A percentile compares a stretch with the other conserved stretches of the same genome.
phyloP scores from a whole-genome alignment of 2,888 invertebrate species.

The Pseudoips prasinana region DNA sequence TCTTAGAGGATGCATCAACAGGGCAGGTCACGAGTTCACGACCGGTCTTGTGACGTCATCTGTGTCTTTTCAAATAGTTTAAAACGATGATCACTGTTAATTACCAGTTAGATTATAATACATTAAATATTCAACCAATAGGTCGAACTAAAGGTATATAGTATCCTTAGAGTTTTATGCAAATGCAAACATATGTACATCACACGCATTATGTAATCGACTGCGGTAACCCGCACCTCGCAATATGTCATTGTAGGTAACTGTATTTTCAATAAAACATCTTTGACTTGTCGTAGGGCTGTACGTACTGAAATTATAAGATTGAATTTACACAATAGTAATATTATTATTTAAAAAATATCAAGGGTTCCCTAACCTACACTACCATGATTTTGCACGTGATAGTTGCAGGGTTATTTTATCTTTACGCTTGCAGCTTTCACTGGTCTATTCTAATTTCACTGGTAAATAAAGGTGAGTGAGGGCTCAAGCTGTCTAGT shows the following conservation, averaged over 20 bases:
- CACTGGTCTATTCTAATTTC: no score
- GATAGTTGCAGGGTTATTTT: no score
- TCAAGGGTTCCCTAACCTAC: no score
- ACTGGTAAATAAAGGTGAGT: no score
- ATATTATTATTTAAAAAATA: no score
- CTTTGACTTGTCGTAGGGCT: conserved; percentile 14
- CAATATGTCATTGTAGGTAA: conserved; percentile 39
- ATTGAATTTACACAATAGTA: no score
- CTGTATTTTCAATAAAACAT: conserved; percentile 33
- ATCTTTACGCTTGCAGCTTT: no score
- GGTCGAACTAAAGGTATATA: conserved; percentile 8
- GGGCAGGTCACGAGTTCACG: conserved; percentile 16
- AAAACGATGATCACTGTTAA: conserved; percentile 8
- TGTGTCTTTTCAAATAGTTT: not conserved
- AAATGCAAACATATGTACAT: conserved; percentile 5
- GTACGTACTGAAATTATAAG: no score
- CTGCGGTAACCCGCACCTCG: conserved; percentile 27
- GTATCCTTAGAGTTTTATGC: conserved; percentile 7
- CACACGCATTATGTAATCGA: conserved; percentile 29
- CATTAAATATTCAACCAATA: conserved; percentile 1
- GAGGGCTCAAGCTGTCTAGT: no score
- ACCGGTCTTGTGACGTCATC: conserved; percentile 8
- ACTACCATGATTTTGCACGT: no score
- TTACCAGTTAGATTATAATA: conserved; percentile 4
- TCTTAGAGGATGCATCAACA: conserved; percentile 10